Percentiles rank a stretch among this genome's conserved stretches.
These are phyloP conservation scores for Dione juno DNA, from an alignment of 2,888 invertebrate genomes.

Conservation along the genomic window DNA sequence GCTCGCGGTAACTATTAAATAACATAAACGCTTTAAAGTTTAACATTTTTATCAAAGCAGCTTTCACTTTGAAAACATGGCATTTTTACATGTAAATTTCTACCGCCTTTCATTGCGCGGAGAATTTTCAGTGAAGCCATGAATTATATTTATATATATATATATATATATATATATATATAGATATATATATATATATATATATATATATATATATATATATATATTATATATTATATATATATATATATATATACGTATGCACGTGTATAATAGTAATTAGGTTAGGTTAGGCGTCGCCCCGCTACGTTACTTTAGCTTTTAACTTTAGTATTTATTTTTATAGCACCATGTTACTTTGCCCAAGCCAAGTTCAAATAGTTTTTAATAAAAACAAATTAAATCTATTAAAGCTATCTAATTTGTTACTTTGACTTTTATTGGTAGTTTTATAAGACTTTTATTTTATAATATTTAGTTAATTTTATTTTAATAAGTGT, in stretches of 20 bases:
- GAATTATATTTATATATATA: neutral
- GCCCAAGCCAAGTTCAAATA: too few species aligned
- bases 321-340: too few species aligned
- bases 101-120: neutral
- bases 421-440: too few species aligned
- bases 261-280: neutral
- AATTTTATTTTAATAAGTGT: too few species aligned
- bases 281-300: neutral
- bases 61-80: neutral
- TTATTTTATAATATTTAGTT: too few species aligned
- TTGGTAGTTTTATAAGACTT: too few species aligned
- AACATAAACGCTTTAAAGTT: neutral
- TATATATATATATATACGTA: neutral
- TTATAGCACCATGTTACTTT: too few species aligned
- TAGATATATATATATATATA: neutral
- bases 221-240: neutral
- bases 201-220: neutral
- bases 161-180: neutral
- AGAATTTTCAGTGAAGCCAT: neutral
- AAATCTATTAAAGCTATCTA: too few species aligned
- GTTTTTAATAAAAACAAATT: too few species aligned
- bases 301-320: too few species aligned
- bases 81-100: constrained; percentile 6
- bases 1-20: neutral
- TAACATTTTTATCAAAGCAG: neutral